Evolutionary conservation across 2,888 invertebrate genomes (phyloP).

Genomic region (Drosophila mulleri): DNA sequence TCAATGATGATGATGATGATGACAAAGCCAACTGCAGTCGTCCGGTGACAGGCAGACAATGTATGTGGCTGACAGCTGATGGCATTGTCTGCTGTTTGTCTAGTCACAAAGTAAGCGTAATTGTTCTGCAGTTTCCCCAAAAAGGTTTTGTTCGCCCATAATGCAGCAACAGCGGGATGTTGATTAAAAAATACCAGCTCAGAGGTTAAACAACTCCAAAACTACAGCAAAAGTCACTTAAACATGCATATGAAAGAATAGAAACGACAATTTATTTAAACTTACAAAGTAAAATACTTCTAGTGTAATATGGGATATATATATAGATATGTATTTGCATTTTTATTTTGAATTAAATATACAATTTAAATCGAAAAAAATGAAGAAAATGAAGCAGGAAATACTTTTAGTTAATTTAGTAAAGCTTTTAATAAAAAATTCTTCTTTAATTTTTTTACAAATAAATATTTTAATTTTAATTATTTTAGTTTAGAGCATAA

Average conservation of each 20-base stretch:
- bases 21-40: conserved; percentile 34
- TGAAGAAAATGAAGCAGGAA: too few species aligned
- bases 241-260: neutral
- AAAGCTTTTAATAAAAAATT: too few species aligned
- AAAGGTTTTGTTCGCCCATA: conserved; percentile 53
- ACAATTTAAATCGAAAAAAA: too few species aligned
- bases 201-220: conserved; percentile 22
- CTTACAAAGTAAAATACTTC: too few species aligned
- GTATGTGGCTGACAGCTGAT: conserved; percentile 50
- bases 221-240: neutral
- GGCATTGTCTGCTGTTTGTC: conserved; percentile 68
- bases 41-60: conserved; percentile 37
- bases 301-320: too few species aligned
- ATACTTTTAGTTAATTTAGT: too few species aligned
- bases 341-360: too few species aligned
- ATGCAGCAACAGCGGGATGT: conserved; percentile 18
- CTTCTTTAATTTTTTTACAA: too few species aligned
- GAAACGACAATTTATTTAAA: too few species aligned
- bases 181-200: conserved; percentile 59
- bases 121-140: conserved; percentile 37
- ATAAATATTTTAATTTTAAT: too few species aligned
- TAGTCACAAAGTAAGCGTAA: conserved; percentile 46
- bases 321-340: too few species aligned
- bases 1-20: neutral
- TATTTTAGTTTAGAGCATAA: too few species aligned